phyloP scores from a whole-genome alignment of 2,113 vertebrate species.

The Otis tarda region DNA sequence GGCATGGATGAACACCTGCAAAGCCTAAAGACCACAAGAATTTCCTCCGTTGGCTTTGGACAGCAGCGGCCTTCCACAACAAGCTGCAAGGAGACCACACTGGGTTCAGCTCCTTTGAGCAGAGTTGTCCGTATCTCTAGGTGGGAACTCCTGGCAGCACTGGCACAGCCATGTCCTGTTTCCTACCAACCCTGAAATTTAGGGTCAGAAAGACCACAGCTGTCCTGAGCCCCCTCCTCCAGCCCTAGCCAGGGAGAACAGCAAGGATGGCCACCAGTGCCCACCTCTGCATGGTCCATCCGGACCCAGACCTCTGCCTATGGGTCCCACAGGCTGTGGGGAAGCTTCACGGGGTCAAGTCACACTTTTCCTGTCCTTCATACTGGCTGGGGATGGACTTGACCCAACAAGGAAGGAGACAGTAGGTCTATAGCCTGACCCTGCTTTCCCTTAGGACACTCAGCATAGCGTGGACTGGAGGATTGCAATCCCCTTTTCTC shows the following conservation, averaged over 20 bases:
- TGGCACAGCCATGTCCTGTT: background rate
- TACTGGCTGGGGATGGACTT: background rate
- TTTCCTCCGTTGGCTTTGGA: background rate
- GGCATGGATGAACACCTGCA: background rate
- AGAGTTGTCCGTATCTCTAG: background rate
- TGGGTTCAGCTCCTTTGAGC: background rate
- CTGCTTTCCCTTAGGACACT: background rate
- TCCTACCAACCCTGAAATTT: background rate
- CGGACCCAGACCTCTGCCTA: background rate
- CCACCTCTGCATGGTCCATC: background rate
- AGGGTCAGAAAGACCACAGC: background rate
- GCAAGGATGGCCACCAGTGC: background rate
- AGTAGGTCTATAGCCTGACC: background rate
- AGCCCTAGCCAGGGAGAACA: background rate
- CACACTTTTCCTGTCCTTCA: background rate
- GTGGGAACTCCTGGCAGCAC: background rate
- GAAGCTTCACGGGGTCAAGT: background rate
- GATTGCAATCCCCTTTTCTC: background rate
- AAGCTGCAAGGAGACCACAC: background rate
- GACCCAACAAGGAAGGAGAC: background rate
- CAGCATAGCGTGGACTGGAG: background rate
- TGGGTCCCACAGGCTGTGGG: fast-evolving
- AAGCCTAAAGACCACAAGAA: background rate
- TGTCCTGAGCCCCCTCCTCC: background rate
- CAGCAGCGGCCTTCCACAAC: background rate